Evolutionary conservation across 2,113 vertebrate species (phyloP), one percentile per base, ranked within the genome.

Genomic region (Daphoenositta chrysoptera): DNA sequence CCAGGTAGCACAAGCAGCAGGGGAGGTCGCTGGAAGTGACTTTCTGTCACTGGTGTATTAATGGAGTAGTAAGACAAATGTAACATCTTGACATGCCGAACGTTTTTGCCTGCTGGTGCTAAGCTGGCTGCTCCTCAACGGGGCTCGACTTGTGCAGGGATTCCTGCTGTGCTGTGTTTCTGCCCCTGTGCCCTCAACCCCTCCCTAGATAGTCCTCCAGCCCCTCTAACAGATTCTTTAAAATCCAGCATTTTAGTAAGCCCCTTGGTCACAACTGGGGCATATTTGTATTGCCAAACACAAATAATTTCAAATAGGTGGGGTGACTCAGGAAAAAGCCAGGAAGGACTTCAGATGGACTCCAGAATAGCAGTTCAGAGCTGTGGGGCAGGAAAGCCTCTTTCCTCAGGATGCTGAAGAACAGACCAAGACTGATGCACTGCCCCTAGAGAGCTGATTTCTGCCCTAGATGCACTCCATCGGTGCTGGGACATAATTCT

Each of bases 21-120:
- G 84, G 85, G 80, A 90, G 83, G 73, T 89, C 45, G 27, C 66
- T 91, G 79, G 93, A 94, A 93, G 96, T 89, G 87, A 89, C 93
- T 92, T 94, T 91, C 87, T 94, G 95, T 97, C 97, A 92, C 72
- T 90, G 44, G 47, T 15, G 4, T 92, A 66, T 86, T 95, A 93
- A 91, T 63, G 87, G 56, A 79, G 50, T 3, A 1, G 57, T 35
- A 78, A 96, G 84, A 82, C 47, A 65, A 94, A 96, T 79, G 94
- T 33, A 75, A 57, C 2, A 0, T 78, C 90, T 64, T 89, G 83
- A 88, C 87, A 44, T 3, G 21, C 47, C 2, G 3, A n/a, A 48
- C 0, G 19, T 39, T 95, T 96, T 94, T 90, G 76, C 73, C 94
- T 95, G 75, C 92, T 95, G 45, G 90, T 88, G 89, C 83, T 94